These are phyloP conservation scores for Megamerina dolium DNA, from an alignment of 2,888 invertebrate genomes.

Conservation along the genomic window DNA sequence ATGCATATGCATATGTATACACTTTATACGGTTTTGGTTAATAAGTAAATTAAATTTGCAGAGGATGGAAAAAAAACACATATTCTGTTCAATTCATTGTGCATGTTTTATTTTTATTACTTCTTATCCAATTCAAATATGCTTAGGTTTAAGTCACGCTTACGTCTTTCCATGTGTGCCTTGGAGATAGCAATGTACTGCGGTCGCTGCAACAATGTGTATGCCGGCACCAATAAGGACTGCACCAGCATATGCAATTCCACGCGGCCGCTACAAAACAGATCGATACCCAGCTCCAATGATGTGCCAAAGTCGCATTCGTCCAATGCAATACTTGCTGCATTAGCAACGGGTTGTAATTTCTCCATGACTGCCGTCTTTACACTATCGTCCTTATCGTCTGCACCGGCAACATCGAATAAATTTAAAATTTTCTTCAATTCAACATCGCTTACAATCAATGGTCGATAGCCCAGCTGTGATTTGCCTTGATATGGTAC, in stretches of 20 bases:
- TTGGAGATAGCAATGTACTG: constrained; percentile 68
- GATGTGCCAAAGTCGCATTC: constrained; percentile 94
- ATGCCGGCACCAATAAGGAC: constrained; percentile 66
- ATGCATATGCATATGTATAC: too few relatives aligned
- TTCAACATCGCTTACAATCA: constrained; percentile 62
- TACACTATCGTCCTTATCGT: constrained; percentile 49
- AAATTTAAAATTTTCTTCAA: constrained; percentile 64
- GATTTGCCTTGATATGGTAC: constrained; percentile 78
- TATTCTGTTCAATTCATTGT: too few relatives aligned
- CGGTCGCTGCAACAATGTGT: constrained; percentile 66
- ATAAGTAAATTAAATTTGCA: too few relatives aligned
- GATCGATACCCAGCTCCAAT: constrained; percentile 78
- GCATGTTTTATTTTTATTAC: too few relatives aligned
- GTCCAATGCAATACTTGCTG: constrained; percentile 68
- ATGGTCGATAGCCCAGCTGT: constrained; percentile 76
- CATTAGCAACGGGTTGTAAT: constrained; percentile 74
- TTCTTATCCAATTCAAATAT: constrained; percentile 39
- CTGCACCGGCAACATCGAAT: constrained; percentile 55
- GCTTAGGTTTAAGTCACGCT: constrained; percentile 54
- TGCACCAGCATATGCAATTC: constrained; percentile 62
- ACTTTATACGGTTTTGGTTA: constrained; percentile 1
- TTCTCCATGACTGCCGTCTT: constrained; percentile 59
- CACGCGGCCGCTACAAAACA: constrained; percentile 70
- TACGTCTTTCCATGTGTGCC: constrained; percentile 69
- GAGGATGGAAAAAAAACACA: too few relatives aligned